phyloP scores from a whole-genome alignment of 2,113 vertebrate species.

The Alexandromys fortis region DNA sequence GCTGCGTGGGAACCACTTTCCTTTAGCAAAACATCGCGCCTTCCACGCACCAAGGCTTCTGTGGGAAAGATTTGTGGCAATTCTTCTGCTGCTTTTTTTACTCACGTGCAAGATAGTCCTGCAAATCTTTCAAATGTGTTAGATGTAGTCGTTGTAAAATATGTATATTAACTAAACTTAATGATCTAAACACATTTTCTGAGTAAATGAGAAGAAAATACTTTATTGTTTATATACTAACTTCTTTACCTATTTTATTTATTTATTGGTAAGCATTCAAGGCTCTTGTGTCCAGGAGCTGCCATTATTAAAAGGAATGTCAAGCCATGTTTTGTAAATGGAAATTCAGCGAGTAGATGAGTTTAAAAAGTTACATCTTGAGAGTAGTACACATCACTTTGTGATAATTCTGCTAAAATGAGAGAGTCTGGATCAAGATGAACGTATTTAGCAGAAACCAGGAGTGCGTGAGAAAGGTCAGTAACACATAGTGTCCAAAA shows the following conservation, averaged over 20 bases:
- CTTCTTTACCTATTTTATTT: background rate
- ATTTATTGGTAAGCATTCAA: background rate
- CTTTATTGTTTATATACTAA: slow-evolving; percentile 34
- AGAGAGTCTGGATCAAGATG: background rate
- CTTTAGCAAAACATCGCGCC: background rate
- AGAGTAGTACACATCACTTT: background rate
- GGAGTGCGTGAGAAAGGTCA: background rate
- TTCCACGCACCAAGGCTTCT: slow-evolving; percentile 42
- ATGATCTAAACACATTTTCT: slow-evolving; percentile 22
- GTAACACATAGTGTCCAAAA: background rate
- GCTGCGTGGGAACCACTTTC: background rate
- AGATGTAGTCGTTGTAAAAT: background rate
- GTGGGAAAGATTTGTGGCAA: slow-evolving; percentile 60
- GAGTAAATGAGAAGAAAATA: background rate
- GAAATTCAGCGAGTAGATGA: background rate
- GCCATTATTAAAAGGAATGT: background rate
- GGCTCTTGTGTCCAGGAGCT: background rate
- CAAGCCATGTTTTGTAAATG: slow-evolving; percentile 4
- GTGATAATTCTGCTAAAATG: background rate
- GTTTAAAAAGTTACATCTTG: background rate
- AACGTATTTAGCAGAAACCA: background rate
- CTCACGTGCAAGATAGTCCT: slow-evolving; percentile 48
- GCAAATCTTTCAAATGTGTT: slow-evolving; percentile 58
- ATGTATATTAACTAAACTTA: background rate
- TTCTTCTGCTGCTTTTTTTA: slow-evolving; percentile 62